These are phyloP conservation scores for Andrena bicolor DNA, from an alignment of 2,888 invertebrate genomes.

Conservation along the genomic window DNA sequence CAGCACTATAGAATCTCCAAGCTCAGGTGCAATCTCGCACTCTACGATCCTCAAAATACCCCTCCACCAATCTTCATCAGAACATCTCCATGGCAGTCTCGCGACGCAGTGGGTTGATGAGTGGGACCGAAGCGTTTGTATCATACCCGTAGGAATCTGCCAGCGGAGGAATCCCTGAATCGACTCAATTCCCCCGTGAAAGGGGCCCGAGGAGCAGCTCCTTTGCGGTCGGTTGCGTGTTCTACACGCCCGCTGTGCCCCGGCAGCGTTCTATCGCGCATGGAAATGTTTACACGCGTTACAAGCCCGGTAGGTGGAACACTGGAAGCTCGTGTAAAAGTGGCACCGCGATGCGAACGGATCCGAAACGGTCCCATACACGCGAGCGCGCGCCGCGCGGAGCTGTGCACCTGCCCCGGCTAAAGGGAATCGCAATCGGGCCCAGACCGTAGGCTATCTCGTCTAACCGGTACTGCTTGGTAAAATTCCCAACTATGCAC, in stretches of 20 bases:
- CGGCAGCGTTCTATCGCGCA: constrained; percentile 33
- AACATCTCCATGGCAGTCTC: constrained; percentile 27
- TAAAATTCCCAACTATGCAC: constrained; percentile 82
- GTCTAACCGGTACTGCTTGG: constrained; percentile 81
- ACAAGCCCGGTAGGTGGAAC: constrained; percentile 58
- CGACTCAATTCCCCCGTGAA: constrained; percentile 21
- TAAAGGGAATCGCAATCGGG: constrained; percentile 76
- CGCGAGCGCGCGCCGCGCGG: constrained; percentile 54
- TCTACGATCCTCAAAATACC: not conserved
- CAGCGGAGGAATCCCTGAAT: constrained; percentile 24
- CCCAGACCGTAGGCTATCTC: constrained; percentile 76
- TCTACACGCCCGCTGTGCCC: constrained; percentile 6
- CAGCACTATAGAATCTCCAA: constrained; percentile 7
- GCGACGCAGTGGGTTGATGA: not conserved
- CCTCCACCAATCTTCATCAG: constrained; percentile 24
- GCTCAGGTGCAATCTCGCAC: constrained; percentile 8
- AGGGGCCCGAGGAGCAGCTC: not conserved
- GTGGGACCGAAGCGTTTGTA: not conserved
- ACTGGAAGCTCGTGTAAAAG: constrained; percentile 62
- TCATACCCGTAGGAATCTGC: constrained; percentile 5
- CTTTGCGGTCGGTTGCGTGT: constrained; percentile 8
- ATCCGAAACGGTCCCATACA: constrained; percentile 60
- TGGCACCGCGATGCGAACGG: constrained; percentile 56
- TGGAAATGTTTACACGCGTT: constrained; percentile 45
- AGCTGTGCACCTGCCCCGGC: constrained; percentile 77